These are phyloP conservation scores for Nixonia krombeini DNA, from an alignment of 1,140 invertebrate species.

Conservation along the genomic window DNA sequence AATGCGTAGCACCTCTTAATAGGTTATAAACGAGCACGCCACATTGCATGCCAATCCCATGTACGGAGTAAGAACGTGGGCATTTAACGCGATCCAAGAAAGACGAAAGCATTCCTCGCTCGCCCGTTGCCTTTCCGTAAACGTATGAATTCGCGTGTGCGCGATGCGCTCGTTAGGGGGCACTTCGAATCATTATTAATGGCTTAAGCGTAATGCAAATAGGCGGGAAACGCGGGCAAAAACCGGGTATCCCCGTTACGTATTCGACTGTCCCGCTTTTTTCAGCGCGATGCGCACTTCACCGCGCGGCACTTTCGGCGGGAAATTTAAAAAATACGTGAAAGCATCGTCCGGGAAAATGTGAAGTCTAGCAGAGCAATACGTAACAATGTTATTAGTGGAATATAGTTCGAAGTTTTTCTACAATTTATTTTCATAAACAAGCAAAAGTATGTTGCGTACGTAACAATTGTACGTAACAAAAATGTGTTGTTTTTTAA, in stretches of 20 bases:
- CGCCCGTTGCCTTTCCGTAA: not conserved
- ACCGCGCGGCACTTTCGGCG: not conserved
- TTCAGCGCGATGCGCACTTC: conserved; percentile 13
- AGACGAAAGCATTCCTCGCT: conserved; percentile 11
- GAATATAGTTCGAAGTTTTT: no score
- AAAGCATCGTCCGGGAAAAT: no score
- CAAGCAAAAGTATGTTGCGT: no score
- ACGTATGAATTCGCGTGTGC: conserved; percentile 15
- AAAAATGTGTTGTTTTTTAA: no score
- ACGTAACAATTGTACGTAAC: no score
- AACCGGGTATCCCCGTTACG: conserved; percentile 24
- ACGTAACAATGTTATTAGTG: no score
- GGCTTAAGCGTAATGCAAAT: conserved; percentile 14
- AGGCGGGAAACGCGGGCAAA: conserved; percentile 16
- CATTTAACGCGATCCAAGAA: conserved; percentile 31
- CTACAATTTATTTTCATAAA: no score
- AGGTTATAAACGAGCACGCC: conserved; percentile 42
- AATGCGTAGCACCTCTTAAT: conserved; percentile 42
- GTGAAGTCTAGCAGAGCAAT: no score
- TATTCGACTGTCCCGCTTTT: conserved; percentile 9
- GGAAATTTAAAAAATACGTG: no score
- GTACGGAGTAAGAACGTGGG: conserved; percentile 27
- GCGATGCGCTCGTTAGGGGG: conserved; percentile 17
- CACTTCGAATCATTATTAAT: conserved; percentile 9
- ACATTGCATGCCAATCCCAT: conserved; percentile 36